A percentile compares a stretch with the other conserved stretches of the same genome.
phyloP scores from a whole-genome alignment of 2,888 invertebrate genomes.

The Conus canariensis region DNA sequence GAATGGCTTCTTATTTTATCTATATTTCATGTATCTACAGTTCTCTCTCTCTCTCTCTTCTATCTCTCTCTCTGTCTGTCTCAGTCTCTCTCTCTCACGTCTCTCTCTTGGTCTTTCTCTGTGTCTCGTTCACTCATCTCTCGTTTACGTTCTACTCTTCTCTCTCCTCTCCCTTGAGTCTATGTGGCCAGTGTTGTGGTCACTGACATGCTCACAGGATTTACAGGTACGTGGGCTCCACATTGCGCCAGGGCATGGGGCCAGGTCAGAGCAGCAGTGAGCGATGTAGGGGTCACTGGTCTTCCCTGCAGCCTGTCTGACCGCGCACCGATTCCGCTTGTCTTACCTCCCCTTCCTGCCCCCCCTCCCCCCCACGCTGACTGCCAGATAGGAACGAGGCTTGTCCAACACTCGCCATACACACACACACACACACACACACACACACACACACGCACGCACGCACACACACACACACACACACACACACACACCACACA shows the following conservation, averaged over 20 bases:
- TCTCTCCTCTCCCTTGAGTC: conserved; percentile 15
- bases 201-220: no score
- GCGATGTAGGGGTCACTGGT: no score
- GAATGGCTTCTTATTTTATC: no score
- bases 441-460: not conserved
- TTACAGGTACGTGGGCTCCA: no score
- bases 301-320: no score
- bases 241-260: no score
- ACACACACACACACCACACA: not conserved
- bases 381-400: not conserved
- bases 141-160: not conserved
- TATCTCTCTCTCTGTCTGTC: not conserved
- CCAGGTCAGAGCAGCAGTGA: no score
- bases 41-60: not conserved
- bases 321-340: no score
- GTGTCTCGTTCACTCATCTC: no score
- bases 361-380: not conserved
- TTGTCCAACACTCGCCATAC: not conserved
- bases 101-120: no score
- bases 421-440: not conserved
- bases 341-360: not conserved
- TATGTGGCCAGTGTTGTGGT: not conserved
- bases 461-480: conserved; percentile 1
- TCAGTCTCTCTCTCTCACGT: no score
- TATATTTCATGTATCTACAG: no score